Conservation (phyloP, 2,888 invertebrate species). For the Laspeyria flexula region DNA sequence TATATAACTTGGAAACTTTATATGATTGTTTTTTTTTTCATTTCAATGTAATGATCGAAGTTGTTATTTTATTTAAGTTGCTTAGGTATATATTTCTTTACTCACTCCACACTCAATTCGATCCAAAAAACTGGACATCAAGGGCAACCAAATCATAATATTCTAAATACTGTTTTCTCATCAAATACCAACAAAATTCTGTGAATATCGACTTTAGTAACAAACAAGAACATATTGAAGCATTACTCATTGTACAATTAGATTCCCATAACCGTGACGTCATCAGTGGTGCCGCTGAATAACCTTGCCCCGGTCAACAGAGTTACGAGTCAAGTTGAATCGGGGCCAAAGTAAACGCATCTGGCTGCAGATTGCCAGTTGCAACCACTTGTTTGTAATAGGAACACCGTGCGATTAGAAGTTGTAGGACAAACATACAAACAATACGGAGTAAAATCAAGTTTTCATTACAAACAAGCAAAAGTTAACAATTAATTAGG, state of each 20-base stretch:
- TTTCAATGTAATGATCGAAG: no score
- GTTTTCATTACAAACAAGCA: no score
- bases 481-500: no score
- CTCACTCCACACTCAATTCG: no score
- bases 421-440: neutral
- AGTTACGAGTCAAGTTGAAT: conserved; percentile 13
- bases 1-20: no score
- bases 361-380: conserved; percentile 18
- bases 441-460: no score
- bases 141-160: no score
- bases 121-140: no score
- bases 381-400: conserved; percentile 6
- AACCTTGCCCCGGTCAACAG: conserved; percentile 14
- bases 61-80: no score
- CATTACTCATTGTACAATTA: neutral
- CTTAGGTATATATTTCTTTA: no score
- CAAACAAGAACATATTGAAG: neutral
- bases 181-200: neutral
- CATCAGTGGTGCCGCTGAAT: neutral
- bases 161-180: no score
- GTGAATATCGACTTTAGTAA: neutral
- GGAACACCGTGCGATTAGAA: neutral
- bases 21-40: no score
- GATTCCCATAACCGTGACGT: neutral
- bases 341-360: conserved; percentile 22